phyloP scores from a whole-genome alignment of 2,797 vertebrate species.

The Yasuhikotakia modesta region DNA sequence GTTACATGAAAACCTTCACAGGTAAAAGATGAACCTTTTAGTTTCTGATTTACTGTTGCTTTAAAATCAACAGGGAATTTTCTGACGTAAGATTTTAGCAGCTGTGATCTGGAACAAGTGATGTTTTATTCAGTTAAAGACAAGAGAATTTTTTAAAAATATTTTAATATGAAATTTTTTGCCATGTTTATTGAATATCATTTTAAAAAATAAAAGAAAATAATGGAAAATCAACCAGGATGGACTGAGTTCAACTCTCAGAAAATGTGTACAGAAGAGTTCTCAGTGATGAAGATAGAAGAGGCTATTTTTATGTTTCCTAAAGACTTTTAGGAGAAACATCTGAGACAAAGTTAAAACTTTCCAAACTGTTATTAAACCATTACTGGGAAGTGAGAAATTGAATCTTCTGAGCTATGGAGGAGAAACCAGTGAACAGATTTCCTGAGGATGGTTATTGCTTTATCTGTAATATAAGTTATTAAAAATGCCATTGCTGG shows the following conservation, averaged over 20 bases:
- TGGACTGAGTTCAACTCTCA: not conserved
- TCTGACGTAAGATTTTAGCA: not conserved
- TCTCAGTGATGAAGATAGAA: not conserved
- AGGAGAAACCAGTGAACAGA: not conserved
- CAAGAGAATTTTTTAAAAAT: too few species aligned
- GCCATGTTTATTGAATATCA: not conserved
- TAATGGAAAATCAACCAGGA: not conserved
- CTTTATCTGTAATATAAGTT: not conserved
- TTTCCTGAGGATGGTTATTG: conserved; percentile 3
- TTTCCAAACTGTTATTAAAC: not conserved
- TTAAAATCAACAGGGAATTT: not conserved
- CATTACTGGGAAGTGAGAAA: not conserved
- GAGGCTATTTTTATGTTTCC: not conserved
- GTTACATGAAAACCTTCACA: not conserved
- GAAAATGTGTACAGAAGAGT: not conserved
- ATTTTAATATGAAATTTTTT: not conserved
- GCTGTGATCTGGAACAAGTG: not conserved
- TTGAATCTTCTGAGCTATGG: not conserved
- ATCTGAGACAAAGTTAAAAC: not conserved
- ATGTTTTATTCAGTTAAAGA: not conserved
- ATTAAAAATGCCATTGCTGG: not conserved
- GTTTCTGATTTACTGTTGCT: conserved; percentile 5
- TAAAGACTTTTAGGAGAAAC: not conserved
- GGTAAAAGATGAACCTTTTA: not conserved
- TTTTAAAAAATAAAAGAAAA: not conserved